Base-by-base conservation (phyloP, 1,140 invertebrate genomes). In the Zaprionus kolodkinae region DNA sequence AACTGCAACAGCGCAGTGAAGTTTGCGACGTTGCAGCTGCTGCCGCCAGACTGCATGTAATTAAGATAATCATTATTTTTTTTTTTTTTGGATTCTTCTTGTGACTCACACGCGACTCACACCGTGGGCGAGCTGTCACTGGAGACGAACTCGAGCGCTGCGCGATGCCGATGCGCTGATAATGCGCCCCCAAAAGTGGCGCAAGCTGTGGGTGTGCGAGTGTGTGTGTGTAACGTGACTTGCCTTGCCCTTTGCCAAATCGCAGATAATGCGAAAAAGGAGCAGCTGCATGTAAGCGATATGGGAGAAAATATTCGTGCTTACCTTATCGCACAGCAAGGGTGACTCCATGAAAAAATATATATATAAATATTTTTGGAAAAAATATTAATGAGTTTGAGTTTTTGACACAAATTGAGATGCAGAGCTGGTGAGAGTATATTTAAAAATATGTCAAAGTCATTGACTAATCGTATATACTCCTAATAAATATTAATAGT, bases 21-120 rank as follows among this genome's bases (percentile, higher is more conserved):
- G n/a, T 43, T 43, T 43, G n/a, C 40, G 40, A 15, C 40, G 6
- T 43, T 43, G 40, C n/a, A n/a, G n/a, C n/a, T 2, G n/a, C 40
- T 68, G 56, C 61, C 38, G 72, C 65, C 66, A 66, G 67, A 66
- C 71, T 75, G 71, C 66, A 84, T 88, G 71, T 87, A 87, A 87
- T 87, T 87, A 87, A 87, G 84, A 78, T 80, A 72, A 87, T 82
- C 77, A 79, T 71, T n/a, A n/a, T n/a, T n/a, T n/a, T n/a, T n/a
- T n/a, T n/a, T n/a, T n/a, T 82, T 82, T 71, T 82, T 79, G 17
- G 50, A 50, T 60, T 71, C 72, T 77, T 86, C 76, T 17, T 48
- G 64, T 67, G 60, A 72, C n/a, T 60, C 69, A 72, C 38, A 38
- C 33, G 50, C 65, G 17, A 48, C 27, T n/a, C 61, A 76, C 81